Evolutionary conservation across 2,113 vertebrate genomes (phyloP), one percentile per base, ranked within the genome.

Genomic region (Opisthocomus hoazin): DNA sequence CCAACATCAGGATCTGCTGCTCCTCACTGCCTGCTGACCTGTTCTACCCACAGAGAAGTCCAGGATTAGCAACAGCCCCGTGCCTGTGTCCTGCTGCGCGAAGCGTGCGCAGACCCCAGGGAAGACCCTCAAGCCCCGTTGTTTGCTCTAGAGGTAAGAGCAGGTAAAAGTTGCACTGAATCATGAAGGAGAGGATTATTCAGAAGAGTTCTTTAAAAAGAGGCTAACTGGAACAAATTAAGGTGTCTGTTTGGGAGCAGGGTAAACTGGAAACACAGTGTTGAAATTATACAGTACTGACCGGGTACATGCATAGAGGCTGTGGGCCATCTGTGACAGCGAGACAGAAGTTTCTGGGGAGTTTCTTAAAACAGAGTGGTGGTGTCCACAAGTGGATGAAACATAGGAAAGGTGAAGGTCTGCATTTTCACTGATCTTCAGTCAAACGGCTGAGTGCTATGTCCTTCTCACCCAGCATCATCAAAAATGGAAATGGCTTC

Each of bases 251-350:
- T 5, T 68, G 51, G 36, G 15, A 61, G 21, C 36, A 45, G 21
- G 13, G 4, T 23, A 24, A 71, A 36, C 32, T 36, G 17, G 45
- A 66, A 85, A 15, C 18, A 46, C 6, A 10, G 22, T 4, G 8
- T n/a, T 76, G 57, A 60, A 56, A 54, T 61, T 23, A 23, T 5
- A 30, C 15, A 21, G 6, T 45, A 29, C 36, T 58, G 41, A 36
- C 12, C 0, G 2, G 16, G 26, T 36, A 24, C 1, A 1, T 1
- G 2, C 39, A 12, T 3, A 24, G 76, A 66, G 60, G 41, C 37
- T 50, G 45, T 61, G 79, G 37, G 27, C 29, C 9, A 0, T 15
- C 54, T 69, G 10, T 51, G 20, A 19, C 32, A 21, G 30, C 14
- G 46, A 71, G 69, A 54, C 2, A 60, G 39, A 61, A 66, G 26